These are phyloP conservation scores for Mesaphorura yosii DNA, from an alignment of 1,140 invertebrate species.

Conservation along the genomic window DNA sequence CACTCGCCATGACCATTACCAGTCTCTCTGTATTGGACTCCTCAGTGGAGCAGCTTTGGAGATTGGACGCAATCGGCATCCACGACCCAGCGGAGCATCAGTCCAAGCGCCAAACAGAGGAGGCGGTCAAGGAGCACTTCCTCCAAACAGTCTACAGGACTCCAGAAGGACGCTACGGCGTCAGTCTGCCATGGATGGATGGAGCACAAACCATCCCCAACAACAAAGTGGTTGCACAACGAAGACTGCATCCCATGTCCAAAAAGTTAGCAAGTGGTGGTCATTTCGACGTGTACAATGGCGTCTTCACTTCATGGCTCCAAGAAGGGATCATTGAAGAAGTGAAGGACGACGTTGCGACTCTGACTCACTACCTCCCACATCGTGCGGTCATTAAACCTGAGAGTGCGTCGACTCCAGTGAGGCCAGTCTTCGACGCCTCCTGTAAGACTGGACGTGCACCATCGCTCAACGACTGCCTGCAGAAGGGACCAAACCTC, in stretches of 20 bases:
- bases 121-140: slow-evolving; percentile 15
- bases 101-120: slow-evolving; percentile 10
- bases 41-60: slow-evolving; percentile 33
- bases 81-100: slow-evolving; percentile 17
- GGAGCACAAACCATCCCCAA: slow-evolving; percentile 7
- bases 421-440: slow-evolving; percentile 27
- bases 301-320: slow-evolving; percentile 21
- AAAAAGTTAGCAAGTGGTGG: slow-evolving; percentile 1
- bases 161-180: slow-evolving; percentile 10
- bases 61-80: slow-evolving; percentile 33
- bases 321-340: slow-evolving; percentile 25
- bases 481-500: slow-evolving; percentile 36
- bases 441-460: slow-evolving; percentile 25
- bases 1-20: not conserved
- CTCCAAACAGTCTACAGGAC: slow-evolving; percentile 6
- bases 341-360: too few relatives aligned
- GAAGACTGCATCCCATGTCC: slow-evolving; percentile 12
- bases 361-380: slow-evolving; percentile 13
- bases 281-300: slow-evolving; percentile 9
- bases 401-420: slow-evolving; percentile 26
- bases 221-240: slow-evolving; percentile 4
- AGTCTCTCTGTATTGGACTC: not conserved
- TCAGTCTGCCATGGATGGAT: slow-evolving; percentile 18
- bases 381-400: slow-evolving; percentile 13
- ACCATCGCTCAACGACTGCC: slow-evolving; percentile 35